phyloP scores from a whole-genome alignment of 2,888 invertebrate species.

The Pristionchus mayeri region DNA sequence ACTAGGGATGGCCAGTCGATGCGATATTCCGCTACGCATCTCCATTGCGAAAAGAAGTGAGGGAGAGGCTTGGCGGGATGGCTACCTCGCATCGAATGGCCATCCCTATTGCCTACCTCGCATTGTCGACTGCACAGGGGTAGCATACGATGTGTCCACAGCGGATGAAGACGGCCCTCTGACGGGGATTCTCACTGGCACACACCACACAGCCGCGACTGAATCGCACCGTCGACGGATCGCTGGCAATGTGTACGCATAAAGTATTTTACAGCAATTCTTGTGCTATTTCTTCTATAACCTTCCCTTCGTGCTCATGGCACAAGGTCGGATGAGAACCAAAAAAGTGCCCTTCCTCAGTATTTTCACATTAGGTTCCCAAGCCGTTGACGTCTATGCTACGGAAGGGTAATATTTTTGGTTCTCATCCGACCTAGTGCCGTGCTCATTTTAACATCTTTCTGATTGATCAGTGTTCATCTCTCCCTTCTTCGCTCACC shows the following conservation, averaged over 20 bases:
- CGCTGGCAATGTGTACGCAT: background rate
- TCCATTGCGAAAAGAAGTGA: too few species aligned
- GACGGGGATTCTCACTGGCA: background rate
- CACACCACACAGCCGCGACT: background rate
- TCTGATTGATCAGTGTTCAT: background rate
- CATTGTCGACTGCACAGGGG: background rate
- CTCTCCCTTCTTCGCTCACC: background rate
- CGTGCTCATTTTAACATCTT: too few species aligned
- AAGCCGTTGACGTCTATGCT: too few species aligned
- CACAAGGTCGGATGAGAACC: too few species aligned
- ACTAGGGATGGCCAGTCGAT: background rate
- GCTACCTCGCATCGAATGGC: background rate
- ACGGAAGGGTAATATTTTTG: too few species aligned
- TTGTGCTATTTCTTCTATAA: background rate
- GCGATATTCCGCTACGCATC: background rate
- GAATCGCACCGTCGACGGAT: background rate
- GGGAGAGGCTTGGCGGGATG: background rate
- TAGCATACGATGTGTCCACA: conserved; percentile 26
- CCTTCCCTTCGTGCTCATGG: background rate
- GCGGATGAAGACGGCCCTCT: background rate
- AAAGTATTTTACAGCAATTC: background rate
- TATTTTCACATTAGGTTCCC: too few species aligned
- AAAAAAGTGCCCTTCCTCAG: too few species aligned
- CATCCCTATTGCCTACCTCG: background rate
- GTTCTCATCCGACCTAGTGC: too few species aligned